Evolutionary conservation across 2,113 vertebrate species (phyloP), one percentile per base, ranked within the genome.

Genomic region (Myiozetetes cayanensis): DNA sequence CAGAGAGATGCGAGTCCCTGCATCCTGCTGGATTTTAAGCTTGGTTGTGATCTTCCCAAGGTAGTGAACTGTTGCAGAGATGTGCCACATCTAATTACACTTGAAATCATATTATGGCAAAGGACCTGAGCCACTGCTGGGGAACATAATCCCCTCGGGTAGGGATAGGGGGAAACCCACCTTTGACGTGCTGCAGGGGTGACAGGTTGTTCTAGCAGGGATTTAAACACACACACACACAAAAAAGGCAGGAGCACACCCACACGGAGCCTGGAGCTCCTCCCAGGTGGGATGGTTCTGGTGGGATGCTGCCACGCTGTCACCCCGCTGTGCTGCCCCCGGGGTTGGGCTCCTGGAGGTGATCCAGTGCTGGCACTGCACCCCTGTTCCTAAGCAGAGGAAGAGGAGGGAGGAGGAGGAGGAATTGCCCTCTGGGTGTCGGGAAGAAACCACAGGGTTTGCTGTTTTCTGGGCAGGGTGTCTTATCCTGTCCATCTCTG

Each of bases 221-320:
- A 31, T n/a, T 24, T 4, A 10, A 43, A 12, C 2, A 1, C 4
- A 0, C 47, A 4, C 14, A 18, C 30, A 13, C 2, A 1, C 3
- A 18, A 7, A 6, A 37, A 27, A 56, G 55, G 35, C 66, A 49
- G 0, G 37, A 52, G 59, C 39, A 2, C 25, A 1, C 12, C 16
- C 21, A 1, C 23, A 0, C 0, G 3, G 17, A 27, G 66, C 37
- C 39, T 8, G 16, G 12, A 1, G 17, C 39, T 41, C 35, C 39
- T 10, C 55, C n/a, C 1, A 0, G 15, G 20, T 5, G 49, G 46
- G 75, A 18, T 2, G 8, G 66, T 47, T 44, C 58, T 6, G 3
- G 28, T 3, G 43, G 21, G 55, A 8, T 4, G 24, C 53, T 2
- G 72, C 33, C 46, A 8, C 8, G 0, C 35, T n/a, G 43, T 23